Conservation (phyloP, 2,888 invertebrate genomes). For the Caradrina kadenii region DNA sequence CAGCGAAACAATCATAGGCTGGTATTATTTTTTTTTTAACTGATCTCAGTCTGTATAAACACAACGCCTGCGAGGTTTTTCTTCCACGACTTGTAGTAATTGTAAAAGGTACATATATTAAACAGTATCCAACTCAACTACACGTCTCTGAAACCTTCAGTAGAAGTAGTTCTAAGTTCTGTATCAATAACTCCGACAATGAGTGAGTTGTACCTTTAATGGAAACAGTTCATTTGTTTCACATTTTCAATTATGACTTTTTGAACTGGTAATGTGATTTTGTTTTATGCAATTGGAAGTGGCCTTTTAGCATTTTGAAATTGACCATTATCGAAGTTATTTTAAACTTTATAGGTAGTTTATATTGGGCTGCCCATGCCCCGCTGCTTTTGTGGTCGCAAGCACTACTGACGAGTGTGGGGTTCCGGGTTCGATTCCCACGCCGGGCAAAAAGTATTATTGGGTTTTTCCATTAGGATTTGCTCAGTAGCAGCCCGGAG, state of each 20-base stretch:
- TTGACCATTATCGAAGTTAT: neutral
- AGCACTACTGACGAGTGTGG: no score
- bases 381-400: no score
- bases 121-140: constrained; percentile 14
- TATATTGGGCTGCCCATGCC: no score
- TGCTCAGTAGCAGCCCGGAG: no score
- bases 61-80: no score
- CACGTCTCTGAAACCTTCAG: constrained; percentile 21
- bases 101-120: neutral
- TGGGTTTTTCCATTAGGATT: no score
- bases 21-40: no score
- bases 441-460: no score
- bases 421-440: no score
- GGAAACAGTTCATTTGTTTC: constrained; percentile 21
- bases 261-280: neutral
- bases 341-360: neutral
- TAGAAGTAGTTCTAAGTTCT: constrained; percentile 39
- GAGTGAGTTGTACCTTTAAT: constrained; percentile 23
- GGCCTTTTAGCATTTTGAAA: neutral
- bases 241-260: constrained; percentile 29
- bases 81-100: neutral
- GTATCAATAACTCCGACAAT: constrained; percentile 39
- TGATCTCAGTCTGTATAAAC: no score
- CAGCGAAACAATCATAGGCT: no score
- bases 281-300: neutral